phyloP scores from a whole-genome alignment of 2,113 vertebrate species.

The Dasyprocta punctata region DNA sequence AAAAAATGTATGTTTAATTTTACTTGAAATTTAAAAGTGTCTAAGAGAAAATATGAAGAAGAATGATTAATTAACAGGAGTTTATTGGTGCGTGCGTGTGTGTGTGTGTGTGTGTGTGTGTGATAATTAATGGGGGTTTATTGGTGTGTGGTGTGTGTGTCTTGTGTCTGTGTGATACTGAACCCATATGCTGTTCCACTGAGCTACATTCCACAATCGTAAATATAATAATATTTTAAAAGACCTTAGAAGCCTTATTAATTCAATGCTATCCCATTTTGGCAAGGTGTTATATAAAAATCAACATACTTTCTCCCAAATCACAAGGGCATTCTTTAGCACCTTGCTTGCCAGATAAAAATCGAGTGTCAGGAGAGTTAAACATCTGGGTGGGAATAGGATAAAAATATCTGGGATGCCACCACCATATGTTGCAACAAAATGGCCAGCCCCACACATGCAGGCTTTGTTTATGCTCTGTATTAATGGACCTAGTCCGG shows the following conservation, averaged over 20 bases:
- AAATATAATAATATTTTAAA: background rate
- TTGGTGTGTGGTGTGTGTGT: too few species aligned
- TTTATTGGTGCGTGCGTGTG: background rate
- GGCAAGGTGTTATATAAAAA: background rate
- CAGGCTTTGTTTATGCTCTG: slow-evolving; percentile 65
- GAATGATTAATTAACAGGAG: background rate
- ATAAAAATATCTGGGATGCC: slow-evolving; percentile 71
- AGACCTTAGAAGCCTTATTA: background rate
- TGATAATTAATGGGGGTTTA: too few species aligned
- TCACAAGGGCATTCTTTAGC: slow-evolving; percentile 58
- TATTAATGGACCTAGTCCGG: slow-evolving; percentile 73
- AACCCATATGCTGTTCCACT: background rate
- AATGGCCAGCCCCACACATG: slow-evolving; percentile 63
- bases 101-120: background rate
- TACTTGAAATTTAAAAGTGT: background rate
- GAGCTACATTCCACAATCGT: background rate
- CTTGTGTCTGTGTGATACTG: too few species aligned
- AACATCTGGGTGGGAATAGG: slow-evolving; percentile 61
- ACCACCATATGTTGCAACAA: slow-evolving; percentile 63
- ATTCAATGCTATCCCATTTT: background rate
- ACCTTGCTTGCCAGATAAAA: slow-evolving; percentile 60
- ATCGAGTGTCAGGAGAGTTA: slow-evolving; percentile 14
- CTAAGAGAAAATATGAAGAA: background rate
- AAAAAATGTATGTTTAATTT: background rate
- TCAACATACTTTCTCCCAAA: background rate